Conservation (phyloP, 2,888 invertebrate species). For the Cephalotes varians region DNA sequence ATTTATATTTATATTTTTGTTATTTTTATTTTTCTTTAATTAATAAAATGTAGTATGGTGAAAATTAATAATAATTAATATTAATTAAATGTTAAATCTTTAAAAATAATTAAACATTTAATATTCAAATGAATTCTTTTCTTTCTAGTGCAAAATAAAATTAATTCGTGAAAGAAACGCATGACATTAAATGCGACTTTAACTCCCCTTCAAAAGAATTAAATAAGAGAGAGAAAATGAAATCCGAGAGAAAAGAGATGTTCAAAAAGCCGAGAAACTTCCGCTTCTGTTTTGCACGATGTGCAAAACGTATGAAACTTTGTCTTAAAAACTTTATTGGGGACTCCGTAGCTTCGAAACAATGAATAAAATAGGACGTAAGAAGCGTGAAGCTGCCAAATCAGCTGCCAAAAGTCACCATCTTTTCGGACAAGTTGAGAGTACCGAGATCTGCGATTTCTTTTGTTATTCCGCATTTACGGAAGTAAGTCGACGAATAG, state of each 20-base stretch:
- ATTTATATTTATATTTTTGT: too few species aligned
- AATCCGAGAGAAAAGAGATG: background rate
- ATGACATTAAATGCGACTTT: constrained; percentile 8
- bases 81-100: constrained; percentile 11
- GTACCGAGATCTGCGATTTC: background rate
- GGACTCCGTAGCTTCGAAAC: background rate
- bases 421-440: constrained; percentile 4
- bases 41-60: too few species aligned
- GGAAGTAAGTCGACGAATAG: background rate
- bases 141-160: background rate
- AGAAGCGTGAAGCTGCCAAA: constrained; percentile 8
- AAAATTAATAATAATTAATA: background rate
- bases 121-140: background rate
- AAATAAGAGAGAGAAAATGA: background rate
- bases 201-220: constrained; percentile 21
- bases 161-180: constrained; percentile 26
- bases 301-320: constrained; percentile 14
- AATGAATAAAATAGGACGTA: constrained; percentile 35
- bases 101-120: background rate
- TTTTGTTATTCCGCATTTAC: constrained; percentile 13
- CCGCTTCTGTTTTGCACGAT: background rate
- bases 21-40: too few species aligned
- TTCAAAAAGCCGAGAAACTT: background rate
- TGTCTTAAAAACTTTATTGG: constrained; percentile 17
- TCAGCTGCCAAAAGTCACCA: constrained; percentile 19